Evolutionary conservation across 1,140 invertebrate species (phyloP).

Genomic region (Chironomus striatipennis): DNA sequence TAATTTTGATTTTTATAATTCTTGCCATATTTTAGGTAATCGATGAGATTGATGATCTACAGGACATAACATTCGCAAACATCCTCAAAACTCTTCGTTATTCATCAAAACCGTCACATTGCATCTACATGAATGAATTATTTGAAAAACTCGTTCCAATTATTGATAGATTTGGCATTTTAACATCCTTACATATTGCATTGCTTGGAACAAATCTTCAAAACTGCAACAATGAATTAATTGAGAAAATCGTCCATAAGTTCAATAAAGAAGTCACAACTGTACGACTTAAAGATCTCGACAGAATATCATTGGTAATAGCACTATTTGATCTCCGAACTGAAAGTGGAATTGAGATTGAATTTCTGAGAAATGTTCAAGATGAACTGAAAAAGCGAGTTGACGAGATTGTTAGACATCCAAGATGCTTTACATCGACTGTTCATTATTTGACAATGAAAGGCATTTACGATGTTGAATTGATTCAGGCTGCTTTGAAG

Average conservation of each 20-base stretch:
- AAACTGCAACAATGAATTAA: slow-evolving; percentile 37
- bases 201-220: slow-evolving; percentile 43
- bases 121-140: slow-evolving; percentile 32
- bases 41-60: slow-evolving; percentile 37
- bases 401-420: slow-evolving; percentile 42
- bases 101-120: slow-evolving; percentile 34
- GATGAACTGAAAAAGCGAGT: slow-evolving; percentile 41
- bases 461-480: slow-evolving; percentile 43
- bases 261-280: slow-evolving; percentile 35
- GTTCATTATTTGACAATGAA: slow-evolving; percentile 43
- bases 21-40: slow-evolving; percentile 27
- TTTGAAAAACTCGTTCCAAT: slow-evolving; percentile 35
- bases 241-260: slow-evolving; percentile 37
- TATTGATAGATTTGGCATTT: slow-evolving; percentile 40
- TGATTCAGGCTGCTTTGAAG: slow-evolving; percentile 41
- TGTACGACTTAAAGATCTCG: slow-evolving; percentile 52
- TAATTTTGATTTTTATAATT: not conserved
- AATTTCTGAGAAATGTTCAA: slow-evolving; percentile 41
- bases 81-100: slow-evolving; percentile 46
- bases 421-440: slow-evolving; percentile 38
- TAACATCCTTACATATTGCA: slow-evolving; percentile 45
- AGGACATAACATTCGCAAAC: slow-evolving; percentile 43
- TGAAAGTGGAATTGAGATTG: slow-evolving; percentile 33
- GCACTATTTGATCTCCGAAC: slow-evolving; percentile 43
- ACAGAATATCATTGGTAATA: slow-evolving; percentile 46